Conservation (phyloP, 1,140 invertebrate genomes). For the Drosophila kohkoa region DNA sequence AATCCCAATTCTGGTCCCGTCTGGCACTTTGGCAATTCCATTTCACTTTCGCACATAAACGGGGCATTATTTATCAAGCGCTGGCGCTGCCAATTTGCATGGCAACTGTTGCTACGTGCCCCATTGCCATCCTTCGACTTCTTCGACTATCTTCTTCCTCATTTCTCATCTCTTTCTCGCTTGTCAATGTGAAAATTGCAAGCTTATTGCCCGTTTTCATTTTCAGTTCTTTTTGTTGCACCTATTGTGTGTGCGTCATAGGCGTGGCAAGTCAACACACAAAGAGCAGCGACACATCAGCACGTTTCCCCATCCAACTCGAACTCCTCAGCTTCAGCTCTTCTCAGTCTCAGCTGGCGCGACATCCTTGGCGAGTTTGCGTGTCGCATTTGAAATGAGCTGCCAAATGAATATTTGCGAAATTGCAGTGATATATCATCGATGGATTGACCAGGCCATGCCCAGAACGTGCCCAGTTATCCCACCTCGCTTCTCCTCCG, state of each 20-base stretch:
- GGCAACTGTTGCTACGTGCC: conserved; percentile 57
- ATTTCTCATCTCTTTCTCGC: conserved; percentile 3
- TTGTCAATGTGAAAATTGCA: conserved; percentile 65
- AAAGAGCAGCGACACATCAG: conserved; percentile 24
- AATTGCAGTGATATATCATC: conserved; percentile 81
- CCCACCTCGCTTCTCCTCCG: background rate
- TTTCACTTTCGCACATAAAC: conserved; percentile 72
- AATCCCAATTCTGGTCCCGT: conserved; percentile 11
- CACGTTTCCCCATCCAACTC: conserved; percentile 35
- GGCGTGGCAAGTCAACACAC: conserved; percentile 1
- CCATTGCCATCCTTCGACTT: conserved; percentile 2
- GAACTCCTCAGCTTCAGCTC: conserved; percentile 2
- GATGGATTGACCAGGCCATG: conserved; percentile 54
- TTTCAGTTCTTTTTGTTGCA: background rate
- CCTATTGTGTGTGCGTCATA: background rate
- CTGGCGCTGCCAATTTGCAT: conserved; percentile 73
- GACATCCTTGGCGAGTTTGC: conserved; percentile 57
- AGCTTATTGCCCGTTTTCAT: background rate
- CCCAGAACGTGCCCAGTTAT: conserved; percentile 7
- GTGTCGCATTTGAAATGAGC: conserved; percentile 70
- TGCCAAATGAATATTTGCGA: conserved; percentile 69
- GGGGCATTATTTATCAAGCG: conserved; percentile 60
- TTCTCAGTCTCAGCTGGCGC: background rate
- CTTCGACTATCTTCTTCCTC: conserved; percentile 21
- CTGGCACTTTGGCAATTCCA: conserved; percentile 51